phyloP scores from a whole-genome alignment of 2,797 vertebrate genomes.

The Leptodactylus fallax region DNA sequence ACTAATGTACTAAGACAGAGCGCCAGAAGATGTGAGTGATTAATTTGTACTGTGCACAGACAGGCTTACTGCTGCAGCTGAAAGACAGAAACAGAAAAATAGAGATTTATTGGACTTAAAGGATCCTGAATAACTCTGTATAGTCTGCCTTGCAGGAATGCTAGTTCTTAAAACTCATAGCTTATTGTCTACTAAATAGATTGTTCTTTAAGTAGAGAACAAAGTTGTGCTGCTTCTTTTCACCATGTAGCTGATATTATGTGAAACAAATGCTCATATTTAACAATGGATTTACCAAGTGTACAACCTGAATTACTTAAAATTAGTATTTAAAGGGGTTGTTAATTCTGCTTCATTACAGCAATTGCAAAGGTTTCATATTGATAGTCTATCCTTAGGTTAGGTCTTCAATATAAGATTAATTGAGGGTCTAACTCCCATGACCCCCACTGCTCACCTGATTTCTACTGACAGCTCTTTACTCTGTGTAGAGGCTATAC shows the following conservation, averaged over 20 bases:
- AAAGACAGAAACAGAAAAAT: constrained; percentile 32
- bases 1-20: constrained; percentile 58
- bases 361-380: too few relatives aligned
- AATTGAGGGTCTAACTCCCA: too few relatives aligned
- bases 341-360: too few relatives aligned
- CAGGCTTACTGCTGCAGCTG: constrained; percentile 39
- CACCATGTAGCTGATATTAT: not conserved
- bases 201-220: not conserved
- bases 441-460: too few relatives aligned
- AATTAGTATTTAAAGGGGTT: too few relatives aligned
- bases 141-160: not conserved
- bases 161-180: not conserved
- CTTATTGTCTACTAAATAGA: constrained; percentile 1
- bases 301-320: too few relatives aligned
- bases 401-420: too few relatives aligned
- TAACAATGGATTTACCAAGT: not conserved
- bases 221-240: not conserved
- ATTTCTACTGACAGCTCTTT: too few relatives aligned
- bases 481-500: too few relatives aligned
- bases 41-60: constrained; percentile 58
- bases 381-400: too few relatives aligned
- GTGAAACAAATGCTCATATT: not conserved
- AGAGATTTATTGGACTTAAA: constrained; percentile 48
- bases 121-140: constrained; percentile 18
- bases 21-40: constrained; percentile 58